Evolutionary conservation across 2,888 invertebrate species (phyloP).

Genomic region (Heliothis peltigera): DNA sequence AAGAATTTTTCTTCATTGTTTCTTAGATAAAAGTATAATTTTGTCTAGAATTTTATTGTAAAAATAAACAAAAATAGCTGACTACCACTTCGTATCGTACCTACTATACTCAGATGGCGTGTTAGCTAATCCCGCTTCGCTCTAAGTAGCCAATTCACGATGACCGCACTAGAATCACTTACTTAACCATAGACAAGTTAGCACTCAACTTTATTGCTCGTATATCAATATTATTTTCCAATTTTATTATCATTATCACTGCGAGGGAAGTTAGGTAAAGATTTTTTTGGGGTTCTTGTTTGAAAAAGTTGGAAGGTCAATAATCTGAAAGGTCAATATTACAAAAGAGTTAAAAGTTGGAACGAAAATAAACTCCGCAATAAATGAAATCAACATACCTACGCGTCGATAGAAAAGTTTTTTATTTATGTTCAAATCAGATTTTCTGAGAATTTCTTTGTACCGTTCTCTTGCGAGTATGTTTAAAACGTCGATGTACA

Average conservation of each 20-base stretch:
- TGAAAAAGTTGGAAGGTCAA: neutral
- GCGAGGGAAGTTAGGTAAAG: conserved; percentile 1
- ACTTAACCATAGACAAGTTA: conserved; percentile 49
- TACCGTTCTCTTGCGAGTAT: no score
- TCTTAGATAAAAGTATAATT: no score
- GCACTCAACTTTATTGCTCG: conserved; percentile 61
- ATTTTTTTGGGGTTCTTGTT: neutral
- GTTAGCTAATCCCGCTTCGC: conserved; percentile 67
- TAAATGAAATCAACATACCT: no score
- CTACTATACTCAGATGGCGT: conserved; percentile 63
- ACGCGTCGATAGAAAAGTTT: no score
- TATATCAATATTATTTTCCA: conserved; percentile 63
- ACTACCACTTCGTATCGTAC: conserved; percentile 25
- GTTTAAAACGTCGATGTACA: no score
- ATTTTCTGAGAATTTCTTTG: no score
- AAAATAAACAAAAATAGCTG: neutral
- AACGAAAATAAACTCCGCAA: no score
- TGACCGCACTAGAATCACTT: conserved; percentile 55
- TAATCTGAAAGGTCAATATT: neutral
- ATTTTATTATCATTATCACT: conserved; percentile 53
- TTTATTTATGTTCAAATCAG: no score
- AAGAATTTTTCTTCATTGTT: no score
- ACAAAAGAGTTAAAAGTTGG: no score
- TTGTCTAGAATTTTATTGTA: no score
- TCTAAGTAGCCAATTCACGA: conserved; percentile 62